Conservation (phyloP, 1,140 invertebrate genomes). For the Zaprionus capensis region DNA sequence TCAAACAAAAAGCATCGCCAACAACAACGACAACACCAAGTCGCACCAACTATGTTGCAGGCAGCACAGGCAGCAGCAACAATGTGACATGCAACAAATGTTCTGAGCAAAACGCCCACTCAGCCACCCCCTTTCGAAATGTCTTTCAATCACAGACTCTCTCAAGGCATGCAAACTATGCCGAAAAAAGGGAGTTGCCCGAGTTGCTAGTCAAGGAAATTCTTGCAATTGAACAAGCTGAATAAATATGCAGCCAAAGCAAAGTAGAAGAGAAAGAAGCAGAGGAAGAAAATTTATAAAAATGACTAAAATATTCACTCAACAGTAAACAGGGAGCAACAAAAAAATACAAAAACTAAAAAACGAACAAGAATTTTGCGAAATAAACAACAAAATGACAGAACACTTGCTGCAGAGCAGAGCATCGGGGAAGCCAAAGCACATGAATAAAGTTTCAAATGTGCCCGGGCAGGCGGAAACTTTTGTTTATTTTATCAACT, state of each 20-base stretch:
- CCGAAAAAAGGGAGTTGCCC: conserved; percentile 22
- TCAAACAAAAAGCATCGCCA: conserved; percentile 33
- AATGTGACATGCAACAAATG: conserved; percentile 73
- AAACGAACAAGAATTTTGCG: background rate
- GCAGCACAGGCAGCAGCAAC: conserved; percentile 39
- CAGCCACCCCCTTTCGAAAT: conserved; percentile 18
- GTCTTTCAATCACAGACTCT: conserved; percentile 60
- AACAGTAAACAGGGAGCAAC: conserved; percentile 36
- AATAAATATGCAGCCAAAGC: conserved; percentile 19
- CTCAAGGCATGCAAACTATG: conserved; percentile 48
- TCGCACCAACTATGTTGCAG: conserved; percentile 58
- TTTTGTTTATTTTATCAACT: conserved; percentile 53
- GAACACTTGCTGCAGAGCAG: conserved; percentile 22
- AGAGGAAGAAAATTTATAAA: conserved; percentile 32
- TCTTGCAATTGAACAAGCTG: conserved; percentile 49
- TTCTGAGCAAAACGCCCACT: conserved; percentile 34
- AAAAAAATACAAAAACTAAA: conserved; percentile 23
- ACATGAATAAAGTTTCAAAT: conserved; percentile 65
- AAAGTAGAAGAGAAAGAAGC: background rate
- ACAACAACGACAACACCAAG: background rate
- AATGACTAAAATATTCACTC: conserved; percentile 56
- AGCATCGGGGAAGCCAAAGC: conserved; percentile 10
- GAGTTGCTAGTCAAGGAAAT: conserved; percentile 21
- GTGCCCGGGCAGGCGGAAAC: conserved; percentile 41
- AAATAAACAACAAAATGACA: conserved; percentile 52